Base-by-base conservation (phyloP, 2,113 vertebrate genomes). In the Hassar affinis region DNA sequence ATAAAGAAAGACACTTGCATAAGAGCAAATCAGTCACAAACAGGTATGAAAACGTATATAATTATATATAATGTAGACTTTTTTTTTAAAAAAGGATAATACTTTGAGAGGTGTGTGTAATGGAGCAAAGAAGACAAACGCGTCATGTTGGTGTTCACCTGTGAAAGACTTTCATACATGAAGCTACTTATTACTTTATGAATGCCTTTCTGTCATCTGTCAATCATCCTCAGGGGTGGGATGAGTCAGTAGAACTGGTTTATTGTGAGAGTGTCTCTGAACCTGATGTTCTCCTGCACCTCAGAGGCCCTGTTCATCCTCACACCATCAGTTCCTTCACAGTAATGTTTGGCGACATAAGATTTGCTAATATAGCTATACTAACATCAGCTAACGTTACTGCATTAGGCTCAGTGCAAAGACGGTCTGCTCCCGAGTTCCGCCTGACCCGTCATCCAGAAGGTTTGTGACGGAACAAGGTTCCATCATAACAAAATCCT, bases 1-100 rank as follows among this genome's bases (percentile, higher is more conserved):
- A 20, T 64, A 87, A 85, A 87, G 82, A 88, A 84, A 87, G 84
- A 92, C 90, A 89, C 88, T 91, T 90, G 90, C 91, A 91, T 90
- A 91, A 92, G 71, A 91, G 90, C 90, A 91, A 91, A 90, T 91
- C 84, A 83, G 90, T 91, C 90, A 87, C 84, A 78, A 87, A 77
- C 83, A 86, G 79, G 85, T 79, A 79, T 79, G 77, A 62, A 76
- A 61, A 62, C 22, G 22, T 79, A 79, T 45, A 79, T 42, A 61
- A 56, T 78, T 78, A 42, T 79, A 79, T 79, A 47, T 45, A 79
- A 61, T 59, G 75, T 59, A 35, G 52, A 42, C 8, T 27, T 78
- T 78, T 56, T 75, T 12, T 25, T 22, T n/a, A 74, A 30, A 91
- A 92, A 85, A 89, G 88, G 85, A 87, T 93, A 93, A 93, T 92